Evolutionary conservation across 2,888 invertebrate genomes (phyloP).

Genomic region (Tridacna gigas): DNA sequence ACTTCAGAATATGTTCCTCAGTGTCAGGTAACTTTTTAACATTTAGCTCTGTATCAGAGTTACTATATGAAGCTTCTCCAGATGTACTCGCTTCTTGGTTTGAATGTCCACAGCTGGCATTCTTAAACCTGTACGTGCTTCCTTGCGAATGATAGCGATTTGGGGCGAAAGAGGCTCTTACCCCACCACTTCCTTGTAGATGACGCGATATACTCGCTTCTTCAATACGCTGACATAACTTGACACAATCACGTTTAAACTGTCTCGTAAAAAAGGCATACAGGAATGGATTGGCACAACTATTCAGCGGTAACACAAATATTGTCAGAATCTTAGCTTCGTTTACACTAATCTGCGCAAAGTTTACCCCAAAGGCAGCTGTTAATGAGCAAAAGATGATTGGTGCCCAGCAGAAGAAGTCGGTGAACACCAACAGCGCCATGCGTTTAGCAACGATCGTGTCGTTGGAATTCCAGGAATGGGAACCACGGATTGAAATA

Average conservation of each 20-base stretch:
- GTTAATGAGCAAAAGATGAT: slow-evolving; percentile 98
- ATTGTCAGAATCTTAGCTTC: slow-evolving; percentile 98
- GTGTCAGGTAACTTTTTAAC: slow-evolving; percentile 46
- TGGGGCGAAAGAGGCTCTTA: slow-evolving; percentile 69
- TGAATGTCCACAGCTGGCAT: slow-evolving; percentile 69
- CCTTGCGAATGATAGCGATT: slow-evolving; percentile 68
- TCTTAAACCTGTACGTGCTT: slow-evolving; percentile 69
- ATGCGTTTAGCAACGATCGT: slow-evolving; percentile 97
- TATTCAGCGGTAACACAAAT: slow-evolving; percentile 97
- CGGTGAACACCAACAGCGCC: slow-evolving; percentile 98
- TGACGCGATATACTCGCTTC: slow-evolving; percentile 85
- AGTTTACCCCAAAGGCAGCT: slow-evolving; percentile 94
- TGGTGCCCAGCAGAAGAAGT: slow-evolving; percentile 99
- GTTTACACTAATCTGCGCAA: slow-evolving; percentile 92
- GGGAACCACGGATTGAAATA: slow-evolving; percentile 97
- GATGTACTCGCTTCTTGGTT: slow-evolving; percentile 67
- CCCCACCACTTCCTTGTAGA: slow-evolving; percentile 74
- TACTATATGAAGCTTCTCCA: slow-evolving; percentile 64
- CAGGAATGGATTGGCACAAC: slow-evolving; percentile 98
- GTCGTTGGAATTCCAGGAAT: slow-evolving; percentile 98
- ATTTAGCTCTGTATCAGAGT: slow-evolving; percentile 48
- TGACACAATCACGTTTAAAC: slow-evolving; percentile 98
- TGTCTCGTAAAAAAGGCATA: slow-evolving; percentile 99
- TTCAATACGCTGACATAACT: slow-evolving; percentile 97
- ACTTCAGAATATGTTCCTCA: slow-evolving; percentile 45